Conservation (phyloP, 1,140 invertebrate species). For the Drosophila santomea region DNA sequence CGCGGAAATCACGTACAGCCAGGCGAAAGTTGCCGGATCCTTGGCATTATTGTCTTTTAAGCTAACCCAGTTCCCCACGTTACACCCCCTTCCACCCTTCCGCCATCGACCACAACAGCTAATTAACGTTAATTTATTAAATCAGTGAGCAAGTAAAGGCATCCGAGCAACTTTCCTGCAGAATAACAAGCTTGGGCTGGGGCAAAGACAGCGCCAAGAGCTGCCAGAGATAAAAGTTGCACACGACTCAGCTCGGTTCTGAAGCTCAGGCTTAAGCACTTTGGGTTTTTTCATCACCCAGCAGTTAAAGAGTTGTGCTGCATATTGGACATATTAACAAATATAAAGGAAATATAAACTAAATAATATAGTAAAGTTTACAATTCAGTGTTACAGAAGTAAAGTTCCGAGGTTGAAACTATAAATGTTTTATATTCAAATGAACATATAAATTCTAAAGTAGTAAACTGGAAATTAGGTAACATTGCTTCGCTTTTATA, state of each 20-base stretch:
- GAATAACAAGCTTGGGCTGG: neutral
- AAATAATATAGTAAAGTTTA: no score
- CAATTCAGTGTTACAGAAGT: no score
- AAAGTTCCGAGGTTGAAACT: no score
- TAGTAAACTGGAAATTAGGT: no score
- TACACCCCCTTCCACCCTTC: neutral
- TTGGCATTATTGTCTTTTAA: conserved; percentile 80
- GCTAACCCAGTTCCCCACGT: conserved; percentile 62
- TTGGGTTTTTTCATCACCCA: conserved; percentile 33
- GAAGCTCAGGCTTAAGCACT: conserved; percentile 46
- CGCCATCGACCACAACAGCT: conserved; percentile 76
- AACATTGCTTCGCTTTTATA: no score
- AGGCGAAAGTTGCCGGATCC: conserved; percentile 71
- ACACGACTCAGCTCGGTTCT: conserved; percentile 55
- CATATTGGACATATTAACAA: neutral
- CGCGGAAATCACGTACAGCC: conserved; percentile 72
- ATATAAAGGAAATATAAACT: neutral
- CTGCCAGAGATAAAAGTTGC: conserved; percentile 74
- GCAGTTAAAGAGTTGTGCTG: neutral
- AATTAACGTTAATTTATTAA: conserved; percentile 85
- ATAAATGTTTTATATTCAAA: no score
- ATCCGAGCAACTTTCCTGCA: conserved; percentile 43
- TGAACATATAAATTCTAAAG: no score
- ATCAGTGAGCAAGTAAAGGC: conserved; percentile 83
- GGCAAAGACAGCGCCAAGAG: conserved; percentile 39